Base-by-base conservation (phyloP, 1,140 invertebrate genomes). In the Batillaria attramentaria region DNA sequence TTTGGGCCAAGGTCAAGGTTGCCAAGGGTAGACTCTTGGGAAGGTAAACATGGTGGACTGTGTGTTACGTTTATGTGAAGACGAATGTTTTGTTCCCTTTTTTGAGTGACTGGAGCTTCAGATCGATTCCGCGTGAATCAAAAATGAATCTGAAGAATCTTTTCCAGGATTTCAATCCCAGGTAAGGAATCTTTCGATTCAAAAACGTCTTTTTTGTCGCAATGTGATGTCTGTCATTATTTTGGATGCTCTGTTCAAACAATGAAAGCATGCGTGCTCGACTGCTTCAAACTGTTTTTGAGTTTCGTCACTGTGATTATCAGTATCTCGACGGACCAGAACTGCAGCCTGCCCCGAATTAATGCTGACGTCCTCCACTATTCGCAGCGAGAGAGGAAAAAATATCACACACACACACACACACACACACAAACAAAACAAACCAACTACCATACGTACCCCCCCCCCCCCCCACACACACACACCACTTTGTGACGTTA, bases 131-230 rank as follows among this genome's bases (percentile, higher is more conserved):
- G 41, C 10, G 43, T 54, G 20, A n/a, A 50, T n/a, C n/a, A n/a
- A 83, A 60, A 10, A 84, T 90, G 83, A 90, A 89, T 82, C 79
- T 90, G 65, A 87, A 86, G 79, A 88, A 87, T 62, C 37, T 88
- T 3, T 89, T 90, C 66, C 86, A 88, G 81, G 87, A 89, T 78
- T 89, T 90, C 74, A 90, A 90, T 79, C 88, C 89, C 13, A 89
- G 89, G 89, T 90, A 81, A 72, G 54, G 28, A 42, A 16, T 70
- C n/a, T n/a, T n/a, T n/a, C n/a, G n/a, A n/a, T n/a, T n/a, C n/a
- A n/a, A n/a, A 60, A 60, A 42, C 35, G 65, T 3, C 41, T 65
- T 16, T n/a, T 0, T 42, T 57, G 24, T 31, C 77, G 43, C 54
- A 42, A 41, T 28, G 54, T 37, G 41, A 31, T 73, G n/a, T 41